A percentile compares a stretch with the other conserved stretches of the same genome.
phyloP scores from a whole-genome alignment of 2,113 vertebrate species.

The Campylomormyrus tamandua region DNA sequence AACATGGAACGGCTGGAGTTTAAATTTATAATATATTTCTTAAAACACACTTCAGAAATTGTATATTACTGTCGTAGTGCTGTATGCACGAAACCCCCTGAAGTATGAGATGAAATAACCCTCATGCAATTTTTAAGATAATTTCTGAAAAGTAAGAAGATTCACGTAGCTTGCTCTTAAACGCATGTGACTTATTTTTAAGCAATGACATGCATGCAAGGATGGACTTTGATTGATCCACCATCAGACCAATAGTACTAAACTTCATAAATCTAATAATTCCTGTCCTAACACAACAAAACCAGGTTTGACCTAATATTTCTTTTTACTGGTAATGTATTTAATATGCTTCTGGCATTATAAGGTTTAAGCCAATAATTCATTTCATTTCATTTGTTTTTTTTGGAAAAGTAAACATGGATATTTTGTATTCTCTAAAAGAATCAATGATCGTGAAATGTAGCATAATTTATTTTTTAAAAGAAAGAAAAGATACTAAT shows the following conservation, averaged over 20 bases:
- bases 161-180: background rate
- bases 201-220: background rate
- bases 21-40: background rate
- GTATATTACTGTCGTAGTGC: background rate
- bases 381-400: background rate
- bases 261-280: background rate
- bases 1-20: background rate
- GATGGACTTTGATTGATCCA: background rate
- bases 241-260: background rate
- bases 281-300: background rate
- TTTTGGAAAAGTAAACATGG: background rate
- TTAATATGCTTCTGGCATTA: background rate
- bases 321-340: background rate
- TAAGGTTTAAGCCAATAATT: background rate
- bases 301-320: background rate
- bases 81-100: background rate
- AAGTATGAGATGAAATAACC: conserved; percentile 24
- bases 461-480: background rate
- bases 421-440: background rate
- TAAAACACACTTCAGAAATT: background rate
- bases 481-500: background rate
- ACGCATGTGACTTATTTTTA: background rate
- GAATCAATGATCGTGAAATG: background rate
- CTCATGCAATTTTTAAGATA: conserved; percentile 9
- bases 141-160: background rate